Evolutionary conservation across 2,888 invertebrate genomes (phyloP).

Genomic region (Gastracanthus pulcherrimus): DNA sequence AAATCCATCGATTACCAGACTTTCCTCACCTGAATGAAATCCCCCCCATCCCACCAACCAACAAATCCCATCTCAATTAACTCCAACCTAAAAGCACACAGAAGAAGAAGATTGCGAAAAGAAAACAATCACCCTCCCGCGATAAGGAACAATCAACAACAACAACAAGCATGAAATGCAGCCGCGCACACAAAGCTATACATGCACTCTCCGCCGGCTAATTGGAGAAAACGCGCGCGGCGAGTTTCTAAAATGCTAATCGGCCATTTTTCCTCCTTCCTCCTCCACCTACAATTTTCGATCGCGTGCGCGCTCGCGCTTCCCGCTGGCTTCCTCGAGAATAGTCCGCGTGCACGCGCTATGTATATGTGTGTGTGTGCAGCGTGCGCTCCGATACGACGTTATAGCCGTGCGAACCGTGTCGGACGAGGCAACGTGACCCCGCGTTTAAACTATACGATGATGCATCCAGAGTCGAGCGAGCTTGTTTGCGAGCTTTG

Average conservation of each 20-base stretch:
- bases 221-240: conserved; percentile 24
- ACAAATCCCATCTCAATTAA: not conserved
- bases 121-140: too few species aligned
- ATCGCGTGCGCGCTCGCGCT: conserved; percentile 1
- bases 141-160: not conserved
- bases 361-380: too few species aligned
- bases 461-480: too few species aligned
- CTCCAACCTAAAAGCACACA: too few species aligned
- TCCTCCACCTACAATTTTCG: not conserved
- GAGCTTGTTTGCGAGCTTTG: too few species aligned
- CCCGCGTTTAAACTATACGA: not conserved
- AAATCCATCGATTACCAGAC: not conserved
- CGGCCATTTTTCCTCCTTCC: not conserved
- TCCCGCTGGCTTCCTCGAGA: too few species aligned
- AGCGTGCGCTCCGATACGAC: not conserved
- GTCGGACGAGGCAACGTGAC: conserved; percentile 8
- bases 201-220: not conserved
- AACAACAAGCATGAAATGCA: not conserved
- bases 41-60: too few species aligned
- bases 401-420: conserved; percentile 13
- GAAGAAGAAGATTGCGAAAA: too few species aligned
- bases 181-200: too few species aligned
- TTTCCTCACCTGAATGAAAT: not conserved
- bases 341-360: too few species aligned
- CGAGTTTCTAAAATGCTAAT: conserved; percentile 44